Conservation (phyloP, 2,888 invertebrate species). For the Celastrina argiolus region DNA sequence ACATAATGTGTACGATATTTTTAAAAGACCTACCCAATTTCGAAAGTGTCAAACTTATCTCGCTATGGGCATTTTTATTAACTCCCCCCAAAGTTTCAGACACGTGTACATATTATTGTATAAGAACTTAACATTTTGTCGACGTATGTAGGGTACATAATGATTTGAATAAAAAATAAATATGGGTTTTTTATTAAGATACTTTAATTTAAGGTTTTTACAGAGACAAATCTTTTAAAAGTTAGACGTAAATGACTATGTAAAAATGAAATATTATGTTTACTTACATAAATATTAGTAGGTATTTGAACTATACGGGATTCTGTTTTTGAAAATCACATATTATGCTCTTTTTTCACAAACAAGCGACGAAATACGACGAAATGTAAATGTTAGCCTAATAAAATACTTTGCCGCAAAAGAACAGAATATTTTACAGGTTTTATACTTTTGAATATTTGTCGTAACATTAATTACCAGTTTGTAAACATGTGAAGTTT, state of each 20-base stretch:
- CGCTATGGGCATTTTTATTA: not conserved
- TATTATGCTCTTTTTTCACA: constrained; percentile 37
- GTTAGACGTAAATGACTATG: too few relatives aligned
- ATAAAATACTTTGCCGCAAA: constrained; percentile 59
- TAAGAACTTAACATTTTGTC: too few relatives aligned
- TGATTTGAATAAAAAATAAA: too few relatives aligned
- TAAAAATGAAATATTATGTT: too few relatives aligned
- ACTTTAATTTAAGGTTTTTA: too few relatives aligned
- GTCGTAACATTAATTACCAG: constrained; percentile 15
- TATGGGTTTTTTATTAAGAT: too few relatives aligned
- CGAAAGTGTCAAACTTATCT: not conserved
- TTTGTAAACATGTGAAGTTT: not conserved
- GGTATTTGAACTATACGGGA: too few relatives aligned
- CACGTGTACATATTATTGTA: not conserved
- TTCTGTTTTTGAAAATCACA: too few relatives aligned
- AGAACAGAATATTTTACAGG: constrained; percentile 57
- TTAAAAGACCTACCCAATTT: not conserved
- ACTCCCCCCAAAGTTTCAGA: not conserved
- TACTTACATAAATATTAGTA: too few relatives aligned
- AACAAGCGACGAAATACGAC: constrained; percentile 51
- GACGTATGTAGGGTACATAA: too few relatives aligned
- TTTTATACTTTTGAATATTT: constrained; percentile 32
- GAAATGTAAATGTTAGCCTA: constrained; percentile 66
- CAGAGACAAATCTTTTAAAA: too few relatives aligned
- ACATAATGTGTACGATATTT: not conserved